These are phyloP conservation scores for Pentamera pediparva DNA, from an alignment of 53 echinoderm and acorn worm genomes.

Conservation along the genomic window DNA sequence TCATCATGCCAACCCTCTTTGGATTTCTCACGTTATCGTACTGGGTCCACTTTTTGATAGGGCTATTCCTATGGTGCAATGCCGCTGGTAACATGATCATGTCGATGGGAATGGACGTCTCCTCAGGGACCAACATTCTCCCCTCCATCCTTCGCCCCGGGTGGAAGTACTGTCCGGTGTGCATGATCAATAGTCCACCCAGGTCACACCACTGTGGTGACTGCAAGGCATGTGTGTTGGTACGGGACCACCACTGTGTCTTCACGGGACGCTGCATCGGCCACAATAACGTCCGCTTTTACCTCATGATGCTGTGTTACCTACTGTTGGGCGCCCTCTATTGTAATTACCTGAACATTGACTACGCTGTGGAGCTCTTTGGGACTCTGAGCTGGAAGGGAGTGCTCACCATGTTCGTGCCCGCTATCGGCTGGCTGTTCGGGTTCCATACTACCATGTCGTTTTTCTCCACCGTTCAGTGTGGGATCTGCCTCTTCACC, in stretches of 20 bases:
- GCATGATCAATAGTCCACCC: constrained; percentile 71
- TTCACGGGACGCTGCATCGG: constrained; percentile 80
- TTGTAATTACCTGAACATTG: constrained; percentile 75
- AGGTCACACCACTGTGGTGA: constrained; percentile 64
- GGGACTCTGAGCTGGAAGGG: constrained; percentile 47
- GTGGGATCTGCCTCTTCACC: constrained; percentile 58
- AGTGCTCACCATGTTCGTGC: constrained; percentile 50
- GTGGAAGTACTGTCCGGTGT: constrained; percentile 66
- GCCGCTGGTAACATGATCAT: constrained; percentile 68
- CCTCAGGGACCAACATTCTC: constrained; percentile 42
- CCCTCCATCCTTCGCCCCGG: constrained; percentile 72
- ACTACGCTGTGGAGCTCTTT: constrained; percentile 50
- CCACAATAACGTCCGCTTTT: constrained; percentile 76
- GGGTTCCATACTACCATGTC: constrained; percentile 50
- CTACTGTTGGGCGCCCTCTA: constrained; percentile 54
- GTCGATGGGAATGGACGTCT: constrained; percentile 61
- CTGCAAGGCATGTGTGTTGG: constrained; percentile 61
- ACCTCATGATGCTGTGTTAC: constrained; percentile 65
- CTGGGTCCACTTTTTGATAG: constrained; percentile 59
- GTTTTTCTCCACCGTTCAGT: constrained; percentile 66
- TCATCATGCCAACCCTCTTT: constrained; percentile 70
- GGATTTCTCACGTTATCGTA: constrained; percentile 41
- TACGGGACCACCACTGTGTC: constrained; percentile 80
- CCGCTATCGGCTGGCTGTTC: constrained; percentile 44
- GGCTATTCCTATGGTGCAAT: constrained; percentile 63